A percentile compares a stretch with the other conserved stretches of the same genome.
These are phyloP conservation scores for Leptosomus discolor DNA, from an alignment of 2,113 vertebrate species.

Conservation along the genomic window DNA sequence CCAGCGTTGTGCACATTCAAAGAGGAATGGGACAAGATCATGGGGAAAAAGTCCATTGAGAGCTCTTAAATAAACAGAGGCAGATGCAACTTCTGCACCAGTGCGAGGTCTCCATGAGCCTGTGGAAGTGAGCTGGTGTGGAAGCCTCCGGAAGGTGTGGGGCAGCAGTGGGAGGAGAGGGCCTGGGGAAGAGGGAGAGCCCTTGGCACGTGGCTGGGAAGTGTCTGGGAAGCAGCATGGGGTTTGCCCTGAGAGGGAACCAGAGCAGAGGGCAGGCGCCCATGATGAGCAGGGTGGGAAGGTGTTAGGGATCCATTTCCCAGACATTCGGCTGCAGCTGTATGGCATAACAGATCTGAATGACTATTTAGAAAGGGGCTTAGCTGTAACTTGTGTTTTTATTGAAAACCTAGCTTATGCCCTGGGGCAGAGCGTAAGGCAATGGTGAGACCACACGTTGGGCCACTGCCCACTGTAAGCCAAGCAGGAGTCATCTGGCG, in stretches of 20 bases:
- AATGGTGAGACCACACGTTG: background rate
- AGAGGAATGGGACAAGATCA: background rate
- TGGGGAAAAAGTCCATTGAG: rapidly evolving
- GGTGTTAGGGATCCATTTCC: background rate
- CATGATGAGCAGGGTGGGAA: background rate
- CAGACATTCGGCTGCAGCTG: no score
- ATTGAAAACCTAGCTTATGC: no score
- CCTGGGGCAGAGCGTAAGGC: no score
- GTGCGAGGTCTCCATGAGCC: no score
- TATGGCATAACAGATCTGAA: no score
- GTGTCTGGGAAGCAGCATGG: no score
- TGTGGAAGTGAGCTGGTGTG: background rate
- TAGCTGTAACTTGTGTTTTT: no score
- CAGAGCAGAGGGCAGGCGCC: background rate
- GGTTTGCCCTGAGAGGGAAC: background rate
- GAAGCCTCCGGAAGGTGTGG: background rate
- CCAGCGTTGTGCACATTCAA: background rate
- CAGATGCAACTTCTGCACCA: background rate
- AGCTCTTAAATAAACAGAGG: background rate
- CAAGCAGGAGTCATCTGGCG: rapidly evolving
- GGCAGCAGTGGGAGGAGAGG: rapidly evolving
- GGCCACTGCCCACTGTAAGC: rapidly evolving
- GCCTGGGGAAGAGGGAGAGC: background rate
- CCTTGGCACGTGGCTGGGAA: background rate
- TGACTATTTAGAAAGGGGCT: no score